Conservation (phyloP, 2,888 invertebrate species). For the Drosophila mettleri region DNA sequence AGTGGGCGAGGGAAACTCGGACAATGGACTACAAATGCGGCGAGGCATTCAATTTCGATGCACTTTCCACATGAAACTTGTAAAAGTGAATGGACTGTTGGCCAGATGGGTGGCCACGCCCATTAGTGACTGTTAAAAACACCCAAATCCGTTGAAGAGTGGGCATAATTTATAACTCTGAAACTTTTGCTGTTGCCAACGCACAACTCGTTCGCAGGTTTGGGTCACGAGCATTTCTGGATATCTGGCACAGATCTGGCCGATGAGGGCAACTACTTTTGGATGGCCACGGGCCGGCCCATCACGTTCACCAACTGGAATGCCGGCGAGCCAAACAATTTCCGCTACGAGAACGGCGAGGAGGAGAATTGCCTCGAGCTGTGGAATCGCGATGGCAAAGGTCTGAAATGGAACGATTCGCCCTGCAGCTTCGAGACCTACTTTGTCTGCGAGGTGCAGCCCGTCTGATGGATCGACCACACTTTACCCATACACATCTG, state of each 20-base stretch:
- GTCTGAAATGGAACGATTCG: constrained; percentile 96
- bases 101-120: constrained; percentile 30
- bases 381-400: constrained; percentile 96
- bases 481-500: background rate
- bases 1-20: constrained; percentile 13
- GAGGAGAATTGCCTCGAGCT: constrained; percentile 96
- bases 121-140: background rate
- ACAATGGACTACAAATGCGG: constrained; percentile 32
- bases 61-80: constrained; percentile 54
- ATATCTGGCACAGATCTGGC: constrained; percentile 96
- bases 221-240: constrained; percentile 97
- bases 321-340: constrained; percentile 97
- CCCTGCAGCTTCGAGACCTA: constrained; percentile 97
- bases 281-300: constrained; percentile 96
- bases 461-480: constrained; percentile 54
- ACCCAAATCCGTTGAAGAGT: constrained; percentile 13
- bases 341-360: constrained; percentile 94
- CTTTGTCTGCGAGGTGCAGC: constrained; percentile 94
- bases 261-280: constrained; percentile 95
- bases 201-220: constrained; percentile 86
- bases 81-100: constrained; percentile 54
- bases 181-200: background rate
- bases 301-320: constrained; percentile 97
- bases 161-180: constrained; percentile 17
- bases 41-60: constrained; percentile 49